These are phyloP conservation scores for Elymnias hypermnestra DNA, from an alignment of 1,140 invertebrate species.

Conservation along the genomic window DNA sequence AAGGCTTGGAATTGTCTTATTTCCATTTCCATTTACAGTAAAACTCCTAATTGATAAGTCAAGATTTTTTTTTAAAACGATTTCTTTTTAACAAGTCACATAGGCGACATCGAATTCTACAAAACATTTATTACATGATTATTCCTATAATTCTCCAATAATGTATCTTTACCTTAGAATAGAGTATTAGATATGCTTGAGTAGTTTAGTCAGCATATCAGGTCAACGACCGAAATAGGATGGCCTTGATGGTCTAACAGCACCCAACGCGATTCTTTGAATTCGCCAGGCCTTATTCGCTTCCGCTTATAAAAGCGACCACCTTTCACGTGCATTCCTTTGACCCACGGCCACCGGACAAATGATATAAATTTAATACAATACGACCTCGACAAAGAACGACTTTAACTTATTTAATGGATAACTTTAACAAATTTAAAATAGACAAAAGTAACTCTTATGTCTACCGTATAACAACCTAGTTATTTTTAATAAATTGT, in stretches of 20 bases:
- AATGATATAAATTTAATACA: constrained; percentile 30
- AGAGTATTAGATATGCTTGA: neutral
- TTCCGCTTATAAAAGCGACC: constrained; percentile 23
- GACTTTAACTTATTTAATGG: constrained; percentile 9
- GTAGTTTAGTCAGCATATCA: neutral
- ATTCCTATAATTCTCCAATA: no score
- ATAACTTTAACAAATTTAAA: no score
- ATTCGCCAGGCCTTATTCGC: constrained; percentile 13
- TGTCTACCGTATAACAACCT: no score
- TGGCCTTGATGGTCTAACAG: neutral
- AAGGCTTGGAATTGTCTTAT: no score
- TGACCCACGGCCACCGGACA: constrained; percentile 35
- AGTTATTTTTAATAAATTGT: no score
- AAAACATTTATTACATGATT: no score
- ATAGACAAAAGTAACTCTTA: no score
- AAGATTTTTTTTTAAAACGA: no score
- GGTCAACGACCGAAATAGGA: neutral
- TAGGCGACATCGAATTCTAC: no score
- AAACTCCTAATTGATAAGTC: no score
- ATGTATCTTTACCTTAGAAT: neutral
- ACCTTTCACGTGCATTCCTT: constrained; percentile 52
- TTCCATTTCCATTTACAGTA: no score
- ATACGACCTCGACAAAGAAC: constrained; percentile 34
- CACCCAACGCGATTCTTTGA: neutral
- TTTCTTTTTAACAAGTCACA: no score